Conservation (phyloP, 1,140 invertebrate species). For the Dolichoris vasculosae region DNA sequence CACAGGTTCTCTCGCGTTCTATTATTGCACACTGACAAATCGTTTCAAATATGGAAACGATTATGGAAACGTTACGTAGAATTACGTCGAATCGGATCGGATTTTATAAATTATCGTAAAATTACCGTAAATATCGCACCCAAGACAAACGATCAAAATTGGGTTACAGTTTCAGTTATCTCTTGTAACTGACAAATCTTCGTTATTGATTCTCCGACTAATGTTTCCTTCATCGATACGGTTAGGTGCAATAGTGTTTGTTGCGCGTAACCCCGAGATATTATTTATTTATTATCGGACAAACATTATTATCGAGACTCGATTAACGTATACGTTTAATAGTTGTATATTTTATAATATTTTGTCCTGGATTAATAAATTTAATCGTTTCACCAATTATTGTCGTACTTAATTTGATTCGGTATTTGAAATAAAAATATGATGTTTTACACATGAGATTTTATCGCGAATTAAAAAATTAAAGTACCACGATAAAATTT, state of each 20-base stretch:
- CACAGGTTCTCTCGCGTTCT: not conserved
- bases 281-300: too few relatives aligned
- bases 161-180: not conserved
- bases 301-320: too few relatives aligned
- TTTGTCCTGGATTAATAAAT: not conserved
- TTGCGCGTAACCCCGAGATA: too few relatives aligned
- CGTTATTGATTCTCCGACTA: not conserved
- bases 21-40: not conserved
- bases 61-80: not conserved
- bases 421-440: not conserved
- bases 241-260: too few relatives aligned
- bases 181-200: not conserved
- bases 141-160: not conserved
- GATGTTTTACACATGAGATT: too few relatives aligned
- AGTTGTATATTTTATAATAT: too few relatives aligned
- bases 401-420: not conserved
- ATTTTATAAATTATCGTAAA: not conserved
- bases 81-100: not conserved
- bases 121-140: too few relatives aligned
- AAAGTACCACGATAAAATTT: too few relatives aligned
- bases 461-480: too few relatives aligned
- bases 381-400: not conserved
- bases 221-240: not conserved
- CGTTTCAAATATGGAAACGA: not conserved
- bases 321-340: too few relatives aligned